Evolutionary conservation across 2,797 vertebrate genomes (phyloP), one percentile per base, ranked within the genome.

Genomic region (Pangasius larnaudii): DNA sequence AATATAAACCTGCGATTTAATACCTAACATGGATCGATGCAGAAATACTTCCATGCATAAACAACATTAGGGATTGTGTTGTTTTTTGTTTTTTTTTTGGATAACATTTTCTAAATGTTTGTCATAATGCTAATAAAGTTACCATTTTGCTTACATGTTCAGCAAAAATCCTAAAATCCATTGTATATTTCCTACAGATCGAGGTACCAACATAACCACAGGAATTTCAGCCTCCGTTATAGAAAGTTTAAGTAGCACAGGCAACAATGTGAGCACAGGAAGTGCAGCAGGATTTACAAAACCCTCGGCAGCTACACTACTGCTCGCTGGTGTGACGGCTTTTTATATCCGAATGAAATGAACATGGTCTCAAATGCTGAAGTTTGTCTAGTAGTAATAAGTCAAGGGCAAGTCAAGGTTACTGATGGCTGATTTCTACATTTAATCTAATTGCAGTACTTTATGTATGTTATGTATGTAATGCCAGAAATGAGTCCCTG

Each of bases 241-340:
- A 18, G 3, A 6, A 13, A 3, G 0, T n/a, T 6, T 58, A 24
- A 27, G 1, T 27, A 2, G 6, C 75, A 19, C 7, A 1, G 0
- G 0, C 0, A 30, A 1, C 75, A 19, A 0, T 7, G 8, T 1
- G 4, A 22, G 0, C 18, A 1, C 14, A 30, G 30, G 65, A 84
- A 36, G 2, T 53, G 33, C 82, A 3, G 46, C 65, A 16, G 83
- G 5, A 56, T 42, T 69, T 69, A 69, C n/a, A 1, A 30, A 33
- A 11, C 46, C 63, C n/a, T 69, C 82, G 0, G 3, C 16, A 13
- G 63, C 22, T 53, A 13, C 39, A 1, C 63, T 84, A 5, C 49
- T 69, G 82, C 18, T 84, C 11, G 4, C 46, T 33, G 82, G n/a
- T 6, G 19, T 84, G 82, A 53, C 2, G 16, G n/a, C 46, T 1